A percentile compares a stretch with the other conserved stretches of the same genome.
phyloP scores from a whole-genome alignment of 2,797 vertebrate species.

The Brachyrhaphis roseni region DNA sequence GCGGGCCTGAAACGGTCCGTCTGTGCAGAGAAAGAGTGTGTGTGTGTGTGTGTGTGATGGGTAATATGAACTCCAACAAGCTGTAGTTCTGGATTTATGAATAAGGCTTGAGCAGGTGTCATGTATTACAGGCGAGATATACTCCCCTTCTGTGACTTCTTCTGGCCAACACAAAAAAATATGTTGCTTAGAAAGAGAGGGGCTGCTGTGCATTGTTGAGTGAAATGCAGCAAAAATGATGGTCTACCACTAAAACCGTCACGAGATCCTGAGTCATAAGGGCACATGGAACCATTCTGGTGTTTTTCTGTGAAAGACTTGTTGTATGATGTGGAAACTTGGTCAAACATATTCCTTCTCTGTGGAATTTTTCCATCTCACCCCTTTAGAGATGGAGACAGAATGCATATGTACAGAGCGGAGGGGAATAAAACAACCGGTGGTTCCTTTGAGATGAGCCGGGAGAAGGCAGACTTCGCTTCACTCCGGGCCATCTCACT shows the following conservation, averaged over 20 bases:
- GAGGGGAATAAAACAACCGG: not conserved
- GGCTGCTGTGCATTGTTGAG: conserved; percentile 6
- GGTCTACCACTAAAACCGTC: conserved; percentile 12
- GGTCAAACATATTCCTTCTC: not conserved
- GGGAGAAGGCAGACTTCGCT: not conserved
- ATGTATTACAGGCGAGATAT: conserved; percentile 23
- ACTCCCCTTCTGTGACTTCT: conserved; percentile 14
- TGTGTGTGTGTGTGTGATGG: not conserved
- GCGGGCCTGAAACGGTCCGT: conserved; percentile 30
- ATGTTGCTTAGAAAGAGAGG: conserved; percentile 15
- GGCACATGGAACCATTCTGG: conserved; percentile 16
- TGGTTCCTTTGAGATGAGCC: not conserved
- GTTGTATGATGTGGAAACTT: not conserved
- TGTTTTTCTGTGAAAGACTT: conserved; percentile 15
- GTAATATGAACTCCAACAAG: conserved; percentile 24
- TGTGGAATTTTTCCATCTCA: not conserved
- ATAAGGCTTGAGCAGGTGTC: conserved; percentile 52
- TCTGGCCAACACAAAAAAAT: conserved; percentile 12
- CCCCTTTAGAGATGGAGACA: not conserved
- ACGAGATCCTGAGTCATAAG: not conserved
- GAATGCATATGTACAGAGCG: not conserved
- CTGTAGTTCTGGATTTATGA: conserved; percentile 49
- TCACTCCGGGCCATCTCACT: not conserved
- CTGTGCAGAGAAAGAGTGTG: not conserved
- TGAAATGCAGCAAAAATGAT: conserved; percentile 31